phyloP scores from a whole-genome alignment of 2,113 vertebrate species.

The Microcebus tavaratra region DNA sequence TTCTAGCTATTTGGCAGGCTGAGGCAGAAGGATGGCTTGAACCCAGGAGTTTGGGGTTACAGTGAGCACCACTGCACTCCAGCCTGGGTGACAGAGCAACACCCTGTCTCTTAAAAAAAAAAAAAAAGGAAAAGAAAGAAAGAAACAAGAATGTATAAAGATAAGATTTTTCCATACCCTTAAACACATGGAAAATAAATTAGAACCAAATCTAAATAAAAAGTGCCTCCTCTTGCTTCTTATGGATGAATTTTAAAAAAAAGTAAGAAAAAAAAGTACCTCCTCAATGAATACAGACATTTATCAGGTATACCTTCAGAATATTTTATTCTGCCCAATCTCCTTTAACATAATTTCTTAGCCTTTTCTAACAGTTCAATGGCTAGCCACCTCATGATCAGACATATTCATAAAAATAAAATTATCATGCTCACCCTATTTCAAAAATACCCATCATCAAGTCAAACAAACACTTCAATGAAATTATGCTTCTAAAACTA shows the following conservation, averaged over 20 bases:
- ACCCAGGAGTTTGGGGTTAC: too few species aligned
- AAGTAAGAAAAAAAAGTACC: background rate
- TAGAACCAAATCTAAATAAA: slow-evolving; percentile 39
- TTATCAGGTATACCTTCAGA: background rate
- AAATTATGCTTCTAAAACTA: slow-evolving; percentile 33
- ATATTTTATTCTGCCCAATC: slow-evolving; percentile 42
- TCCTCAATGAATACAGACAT: background rate
- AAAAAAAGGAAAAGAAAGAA: too few species aligned
- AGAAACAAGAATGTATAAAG: background rate
- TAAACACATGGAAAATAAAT: background rate
- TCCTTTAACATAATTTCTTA: slow-evolving; percentile 31
- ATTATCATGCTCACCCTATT: background rate
- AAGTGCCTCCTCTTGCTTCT: background rate
- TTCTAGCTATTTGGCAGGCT: too few species aligned
- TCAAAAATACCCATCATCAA: slow-evolving; percentile 16
- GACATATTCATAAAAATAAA: slow-evolving; percentile 25
- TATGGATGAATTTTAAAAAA: too few species aligned
- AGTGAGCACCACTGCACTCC: too few species aligned
- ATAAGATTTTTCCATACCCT: slow-evolving; percentile 18
- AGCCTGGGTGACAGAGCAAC: too few species aligned
- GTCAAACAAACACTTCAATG: background rate
- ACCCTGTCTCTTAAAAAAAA: too few species aligned
- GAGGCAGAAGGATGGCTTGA: too few species aligned
- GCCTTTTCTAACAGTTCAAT: slow-evolving; percentile 1
- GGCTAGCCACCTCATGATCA: background rate